Conservation (phyloP, 2,888 invertebrate species). For the Cyclophora punctaria region DNA sequence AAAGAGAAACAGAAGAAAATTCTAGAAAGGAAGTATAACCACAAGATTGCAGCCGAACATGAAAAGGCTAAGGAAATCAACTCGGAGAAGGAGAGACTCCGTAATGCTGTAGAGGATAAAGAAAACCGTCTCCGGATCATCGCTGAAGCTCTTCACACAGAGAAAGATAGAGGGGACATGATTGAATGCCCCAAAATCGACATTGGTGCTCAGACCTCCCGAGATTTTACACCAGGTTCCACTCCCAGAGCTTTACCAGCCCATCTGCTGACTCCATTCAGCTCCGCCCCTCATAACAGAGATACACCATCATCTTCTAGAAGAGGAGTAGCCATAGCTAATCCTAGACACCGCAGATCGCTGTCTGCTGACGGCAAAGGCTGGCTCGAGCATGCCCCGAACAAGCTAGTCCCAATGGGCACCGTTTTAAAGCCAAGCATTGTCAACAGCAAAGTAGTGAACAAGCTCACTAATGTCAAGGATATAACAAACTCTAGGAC, state of each 20-base stretch:
- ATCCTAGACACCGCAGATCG: slow-evolving; percentile 85
- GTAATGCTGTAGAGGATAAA: slow-evolving; percentile 56
- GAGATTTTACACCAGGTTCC: slow-evolving; percentile 60
- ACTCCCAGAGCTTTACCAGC: slow-evolving; percentile 64
- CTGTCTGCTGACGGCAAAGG: slow-evolving; percentile 83
- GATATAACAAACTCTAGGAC: slow-evolving; percentile 81
- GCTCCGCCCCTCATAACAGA: slow-evolving; percentile 34
- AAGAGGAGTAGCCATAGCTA: slow-evolving; percentile 80
- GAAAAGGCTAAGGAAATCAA: slow-evolving; percentile 83
- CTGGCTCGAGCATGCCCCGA: slow-evolving; percentile 94
- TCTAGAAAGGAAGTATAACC: slow-evolving; percentile 74
- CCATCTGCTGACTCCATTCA: slow-evolving; percentile 61
- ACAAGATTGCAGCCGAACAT: slow-evolving; percentile 81
- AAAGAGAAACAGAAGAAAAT: slow-evolving; percentile 78
- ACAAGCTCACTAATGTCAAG: slow-evolving; percentile 86
- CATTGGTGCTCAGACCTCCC: slow-evolving; percentile 51
- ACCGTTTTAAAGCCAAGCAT: slow-evolving; percentile 92
- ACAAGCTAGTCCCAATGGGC: slow-evolving; percentile 86
- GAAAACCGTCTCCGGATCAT: slow-evolving; percentile 64
- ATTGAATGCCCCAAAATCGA: slow-evolving; percentile 37
- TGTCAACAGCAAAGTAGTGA: slow-evolving; percentile 87
- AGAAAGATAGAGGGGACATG: slow-evolving; percentile 36
- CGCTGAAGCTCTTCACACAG: slow-evolving; percentile 47
- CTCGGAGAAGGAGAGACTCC: slow-evolving; percentile 48
- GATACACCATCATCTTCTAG: slow-evolving; percentile 55